Evolutionary conservation across 2,797 vertebrate species (phyloP).

Genomic region (Lithobates pipiens): DNA sequence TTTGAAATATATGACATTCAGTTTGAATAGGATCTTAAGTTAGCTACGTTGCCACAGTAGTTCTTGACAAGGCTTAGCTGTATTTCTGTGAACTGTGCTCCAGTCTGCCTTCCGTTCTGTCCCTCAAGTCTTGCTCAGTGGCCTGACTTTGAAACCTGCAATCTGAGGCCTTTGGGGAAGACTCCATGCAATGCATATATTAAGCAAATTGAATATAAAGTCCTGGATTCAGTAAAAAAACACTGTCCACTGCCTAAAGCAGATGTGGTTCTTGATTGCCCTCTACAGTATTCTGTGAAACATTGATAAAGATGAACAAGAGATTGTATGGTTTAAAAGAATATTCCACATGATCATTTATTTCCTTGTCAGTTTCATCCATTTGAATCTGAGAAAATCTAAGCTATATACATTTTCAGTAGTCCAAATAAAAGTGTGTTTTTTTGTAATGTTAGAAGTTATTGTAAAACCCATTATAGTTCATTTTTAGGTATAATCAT

Average conservation of each 20-base stretch:
- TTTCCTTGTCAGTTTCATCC: too few relatives aligned
- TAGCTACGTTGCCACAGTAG: neutral
- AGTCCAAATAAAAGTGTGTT: too few relatives aligned
- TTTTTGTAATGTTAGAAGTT: too few relatives aligned
- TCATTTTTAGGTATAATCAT: too few relatives aligned
- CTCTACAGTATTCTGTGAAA: conserved; percentile 24
- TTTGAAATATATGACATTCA: too few relatives aligned
- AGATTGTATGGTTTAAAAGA: too few relatives aligned
- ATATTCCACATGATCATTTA: too few relatives aligned
- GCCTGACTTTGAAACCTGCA: conserved; percentile 26
- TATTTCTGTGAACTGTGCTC: conserved; percentile 14
- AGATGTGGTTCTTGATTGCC: conserved; percentile 33
- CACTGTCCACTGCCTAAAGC: neutral
- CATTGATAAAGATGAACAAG: neutral
- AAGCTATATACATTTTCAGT: too few relatives aligned
- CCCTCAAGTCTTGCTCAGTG: conserved; percentile 24
- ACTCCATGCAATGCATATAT: conserved; percentile 4
- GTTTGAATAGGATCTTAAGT: neutral
- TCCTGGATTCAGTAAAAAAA: neutral
- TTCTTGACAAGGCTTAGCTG: conserved; percentile 20
- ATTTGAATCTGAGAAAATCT: too few relatives aligned
- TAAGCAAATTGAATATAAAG: conserved; percentile 20
- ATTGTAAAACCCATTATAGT: too few relatives aligned
- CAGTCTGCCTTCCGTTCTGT: conserved; percentile 17
- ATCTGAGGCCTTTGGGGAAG: conserved; percentile 26